phyloP scores from a whole-genome alignment of 1,140 invertebrate species.

The Drosophila bifasciata region DNA sequence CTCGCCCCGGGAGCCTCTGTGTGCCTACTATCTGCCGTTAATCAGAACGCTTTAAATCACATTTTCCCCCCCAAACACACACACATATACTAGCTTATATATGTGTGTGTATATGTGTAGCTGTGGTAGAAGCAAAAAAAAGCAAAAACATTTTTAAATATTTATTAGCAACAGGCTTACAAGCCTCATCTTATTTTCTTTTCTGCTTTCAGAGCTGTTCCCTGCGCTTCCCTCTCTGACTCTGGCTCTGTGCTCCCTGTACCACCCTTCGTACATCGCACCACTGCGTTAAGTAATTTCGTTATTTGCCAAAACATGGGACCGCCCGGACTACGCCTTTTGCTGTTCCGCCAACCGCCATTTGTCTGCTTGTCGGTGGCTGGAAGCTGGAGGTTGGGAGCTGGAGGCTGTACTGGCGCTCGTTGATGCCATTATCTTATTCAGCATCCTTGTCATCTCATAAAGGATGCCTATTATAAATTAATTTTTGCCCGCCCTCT shows the following conservation, averaged over 20 bases:
- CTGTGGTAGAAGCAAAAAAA: neutral
- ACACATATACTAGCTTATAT: conserved; percentile 10
- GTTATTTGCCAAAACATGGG: conserved; percentile 76
- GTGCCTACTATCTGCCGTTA: conserved; percentile 11
- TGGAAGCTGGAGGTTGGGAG: neutral
- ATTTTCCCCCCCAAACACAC: conserved; percentile 42
- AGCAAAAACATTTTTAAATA: conserved; percentile 75
- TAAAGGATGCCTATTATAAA: conserved; percentile 83
- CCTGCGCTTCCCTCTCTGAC: conserved; percentile 14
- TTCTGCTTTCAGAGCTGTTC: conserved; percentile 25
- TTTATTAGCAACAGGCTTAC: conserved; percentile 80
- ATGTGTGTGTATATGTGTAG: too few relatives aligned
- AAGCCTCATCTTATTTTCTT: conserved; percentile 62
- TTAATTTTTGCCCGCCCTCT: conserved; percentile 71
- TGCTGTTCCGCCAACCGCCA: conserved; percentile 42
- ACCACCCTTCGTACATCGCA: too few relatives aligned
- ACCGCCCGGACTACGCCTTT: conserved; percentile 47
- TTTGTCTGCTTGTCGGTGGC: conserved; percentile 45
- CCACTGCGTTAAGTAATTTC: conserved; percentile 71
- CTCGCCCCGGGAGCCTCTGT: conserved; percentile 21
- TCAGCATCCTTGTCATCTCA: conserved; percentile 81
- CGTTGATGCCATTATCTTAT: conserved; percentile 82
- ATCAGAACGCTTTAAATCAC: conserved; percentile 41
- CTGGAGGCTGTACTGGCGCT: conserved; percentile 11
- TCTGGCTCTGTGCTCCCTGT: too few relatives aligned